Conservation (phyloP, 2,888 invertebrate species). For the Drosophila ochracea region DNA sequence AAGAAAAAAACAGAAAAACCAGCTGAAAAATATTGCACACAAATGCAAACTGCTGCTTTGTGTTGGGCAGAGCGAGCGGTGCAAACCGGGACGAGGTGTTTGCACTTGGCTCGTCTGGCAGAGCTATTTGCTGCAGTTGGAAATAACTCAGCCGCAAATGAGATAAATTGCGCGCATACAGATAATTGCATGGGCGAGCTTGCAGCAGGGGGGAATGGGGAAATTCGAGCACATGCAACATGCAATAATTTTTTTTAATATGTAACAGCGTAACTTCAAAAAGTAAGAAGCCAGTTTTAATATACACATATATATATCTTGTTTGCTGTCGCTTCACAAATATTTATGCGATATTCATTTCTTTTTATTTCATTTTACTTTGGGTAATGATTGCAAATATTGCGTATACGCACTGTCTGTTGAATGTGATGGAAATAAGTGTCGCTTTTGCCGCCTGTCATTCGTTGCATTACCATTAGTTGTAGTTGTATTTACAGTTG, state of each 20-base stretch:
- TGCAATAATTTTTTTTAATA: constrained; percentile 43
- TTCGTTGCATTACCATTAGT: constrained; percentile 38
- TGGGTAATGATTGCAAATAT: constrained; percentile 52
- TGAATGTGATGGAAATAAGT: constrained; percentile 20
- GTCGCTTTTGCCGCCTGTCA: constrained; percentile 18
- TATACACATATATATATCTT: background rate
- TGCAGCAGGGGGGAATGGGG: background rate
- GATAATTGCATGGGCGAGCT: constrained; percentile 73
- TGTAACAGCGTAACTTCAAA: constrained; percentile 31
- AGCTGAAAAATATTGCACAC: constrained; percentile 27
- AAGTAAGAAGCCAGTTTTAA: constrained; percentile 10
- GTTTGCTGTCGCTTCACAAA: constrained; percentile 35
- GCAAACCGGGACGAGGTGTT: background rate
- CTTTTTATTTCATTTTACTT: background rate
- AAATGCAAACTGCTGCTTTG: constrained; percentile 27
- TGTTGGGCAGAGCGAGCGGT: background rate
- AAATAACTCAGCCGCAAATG: constrained; percentile 84
- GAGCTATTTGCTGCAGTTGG: constrained; percentile 76
- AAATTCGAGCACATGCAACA: constrained; percentile 45
- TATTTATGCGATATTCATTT: constrained; percentile 47
- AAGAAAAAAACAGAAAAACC: constrained; percentile 16
- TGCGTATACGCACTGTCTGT: constrained; percentile 47
- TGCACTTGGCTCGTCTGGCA: constrained; percentile 17
- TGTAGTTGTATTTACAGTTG: constrained; percentile 67
- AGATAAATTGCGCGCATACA: constrained; percentile 81